Evolutionary conservation across 1,140 invertebrate genomes (phyloP), one percentile per base, ranked within the genome.

Genomic region (Drosophila fuyamai): DNA sequence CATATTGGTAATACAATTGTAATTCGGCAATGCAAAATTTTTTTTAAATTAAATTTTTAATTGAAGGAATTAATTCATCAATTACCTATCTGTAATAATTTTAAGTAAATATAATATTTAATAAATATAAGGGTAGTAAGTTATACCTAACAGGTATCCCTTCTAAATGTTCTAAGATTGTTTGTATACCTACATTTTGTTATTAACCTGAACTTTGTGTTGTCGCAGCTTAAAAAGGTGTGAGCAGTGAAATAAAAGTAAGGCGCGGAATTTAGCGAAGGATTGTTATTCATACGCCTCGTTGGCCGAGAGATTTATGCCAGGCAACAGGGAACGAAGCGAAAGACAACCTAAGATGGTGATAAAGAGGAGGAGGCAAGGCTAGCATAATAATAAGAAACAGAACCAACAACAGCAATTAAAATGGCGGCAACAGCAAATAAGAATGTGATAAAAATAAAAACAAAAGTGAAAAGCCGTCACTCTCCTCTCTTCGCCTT

Each of bases 361-460:
- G 70, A 41, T 57, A 23, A 55, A 67, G 38, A 53, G 32, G 60
- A 53, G 67, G 67, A 59, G 62, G 72, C 62, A 59, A 59, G 71
- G 74, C 50, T 72, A 65, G 62, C 68, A 55, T 38, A 67, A 54
- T 32, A 65, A 53, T 16, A 50, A 51, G 36, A 14, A 71, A 18
- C 57, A 72, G 41, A 38, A 70, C 46, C 63, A 78, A 75, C 47
- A 68, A 71, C 18, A 79, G 80, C 77, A 80, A 84, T 84, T 84
- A 80, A 80, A 84, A 79, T 41, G 66, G 44, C 54, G 61, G 47
- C 81, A 75, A 35, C 72, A 79, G 72, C 62, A 84, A 80, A 84
- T 66, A 77, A 60, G 62, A 76, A 76, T 76, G 81, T 67, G 72
- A 65, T 77, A 84, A 80, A 83, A 84, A 84, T 80, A 82, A 71